These are phyloP conservation scores for Alectoris magna DNA, from an alignment of 2,797 vertebrate species.

Conservation along the genomic window DNA sequence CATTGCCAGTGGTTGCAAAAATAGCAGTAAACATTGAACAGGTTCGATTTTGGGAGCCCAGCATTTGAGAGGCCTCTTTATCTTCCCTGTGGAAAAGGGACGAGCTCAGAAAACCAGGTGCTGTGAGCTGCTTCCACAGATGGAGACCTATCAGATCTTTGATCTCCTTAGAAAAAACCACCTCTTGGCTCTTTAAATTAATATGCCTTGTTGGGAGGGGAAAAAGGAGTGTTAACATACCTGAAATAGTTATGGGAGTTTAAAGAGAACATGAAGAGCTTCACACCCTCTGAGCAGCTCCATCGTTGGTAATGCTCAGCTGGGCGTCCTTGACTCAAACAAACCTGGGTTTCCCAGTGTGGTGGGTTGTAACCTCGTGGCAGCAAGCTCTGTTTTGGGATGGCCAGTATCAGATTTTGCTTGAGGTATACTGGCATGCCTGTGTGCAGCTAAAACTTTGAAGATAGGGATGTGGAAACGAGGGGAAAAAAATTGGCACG, in stretches of 20 bases:
- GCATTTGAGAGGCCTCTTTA: not conserved
- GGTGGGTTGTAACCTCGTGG: not conserved
- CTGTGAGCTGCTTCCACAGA: not conserved
- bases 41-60: not conserved
- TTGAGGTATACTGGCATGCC: not conserved
- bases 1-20: not conserved
- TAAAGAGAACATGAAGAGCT: not conserved
- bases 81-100: not conserved
- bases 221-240: conserved; percentile 21
- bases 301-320: not conserved
- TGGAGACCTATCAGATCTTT: not conserved
- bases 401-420: not conserved
- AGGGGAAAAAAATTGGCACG: not conserved
- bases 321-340: not conserved
- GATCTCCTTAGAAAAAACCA: not conserved
- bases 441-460: not conserved
- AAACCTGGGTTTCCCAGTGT: not conserved
- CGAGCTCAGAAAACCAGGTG: not conserved
- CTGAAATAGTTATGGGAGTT: conserved; percentile 47
- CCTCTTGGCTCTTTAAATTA: not conserved
- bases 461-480: not conserved
- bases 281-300: not conserved
- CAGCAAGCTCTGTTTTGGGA: not conserved
- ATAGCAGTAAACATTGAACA: not conserved
- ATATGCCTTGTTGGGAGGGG: conserved; percentile 1